A percentile compares a stretch with the other conserved stretches of the same genome.
Conservation (phyloP, 2,113 vertebrate genomes). For the Apaloderma vittatum region DNA sequence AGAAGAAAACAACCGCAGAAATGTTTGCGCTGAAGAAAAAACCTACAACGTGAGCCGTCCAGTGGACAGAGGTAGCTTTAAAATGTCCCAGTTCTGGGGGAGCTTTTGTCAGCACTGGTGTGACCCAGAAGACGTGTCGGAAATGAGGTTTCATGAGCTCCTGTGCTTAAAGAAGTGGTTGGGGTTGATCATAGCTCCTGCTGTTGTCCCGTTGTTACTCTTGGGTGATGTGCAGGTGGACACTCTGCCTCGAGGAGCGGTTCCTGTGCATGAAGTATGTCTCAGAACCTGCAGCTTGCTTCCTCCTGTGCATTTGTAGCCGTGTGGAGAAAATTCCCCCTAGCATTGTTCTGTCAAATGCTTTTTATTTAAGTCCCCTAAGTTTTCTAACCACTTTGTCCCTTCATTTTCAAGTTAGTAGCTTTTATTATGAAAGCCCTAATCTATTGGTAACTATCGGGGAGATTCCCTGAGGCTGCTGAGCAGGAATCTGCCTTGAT, state of each 20-base stretch:
- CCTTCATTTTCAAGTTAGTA: constrained; percentile 36
- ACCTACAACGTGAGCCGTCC: neutral
- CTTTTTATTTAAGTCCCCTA: neutral
- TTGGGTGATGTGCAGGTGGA: neutral
- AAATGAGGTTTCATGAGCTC: neutral
- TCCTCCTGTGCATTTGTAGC: neutral
- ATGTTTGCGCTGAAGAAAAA: neutral
- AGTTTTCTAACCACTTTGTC: constrained; percentile 6
- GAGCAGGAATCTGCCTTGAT: constrained; percentile 64
- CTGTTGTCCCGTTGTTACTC: neutral
- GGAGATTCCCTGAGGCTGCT: constrained; percentile 40
- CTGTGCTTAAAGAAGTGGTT: neutral
- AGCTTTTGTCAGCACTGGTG: neutral
- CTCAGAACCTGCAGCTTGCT: neutral
- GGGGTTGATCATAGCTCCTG: fast-evolving
- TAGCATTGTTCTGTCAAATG: neutral
- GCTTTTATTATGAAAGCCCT: constrained; percentile 21
- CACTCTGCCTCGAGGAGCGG: neutral
- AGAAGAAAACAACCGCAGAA: neutral
- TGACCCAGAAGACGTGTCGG: neutral
- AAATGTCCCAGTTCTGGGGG: neutral
- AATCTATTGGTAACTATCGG: constrained; percentile 20
- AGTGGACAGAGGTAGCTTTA: neutral
- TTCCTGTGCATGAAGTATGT: fast-evolving
- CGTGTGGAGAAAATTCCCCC: neutral